Evolutionary conservation across 2,113 vertebrate genomes (phyloP).

Genomic region (Prionailurus bengalensis): DNA sequence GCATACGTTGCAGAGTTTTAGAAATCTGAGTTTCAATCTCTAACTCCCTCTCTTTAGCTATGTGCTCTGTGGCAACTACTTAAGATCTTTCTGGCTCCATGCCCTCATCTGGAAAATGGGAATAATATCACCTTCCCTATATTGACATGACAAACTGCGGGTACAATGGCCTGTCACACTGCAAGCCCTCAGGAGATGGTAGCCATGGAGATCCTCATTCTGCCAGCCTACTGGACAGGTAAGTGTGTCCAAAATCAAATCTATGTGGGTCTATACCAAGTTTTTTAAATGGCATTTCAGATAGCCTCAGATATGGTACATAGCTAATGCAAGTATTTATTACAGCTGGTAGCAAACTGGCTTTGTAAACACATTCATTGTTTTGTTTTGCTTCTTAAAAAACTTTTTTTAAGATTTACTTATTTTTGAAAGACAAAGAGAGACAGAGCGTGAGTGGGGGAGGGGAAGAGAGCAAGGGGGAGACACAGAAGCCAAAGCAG

Average conservation of each 20-base stretch:
- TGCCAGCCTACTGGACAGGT: not conserved
- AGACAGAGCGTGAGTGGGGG: too few relatives aligned
- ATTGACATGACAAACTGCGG: not conserved
- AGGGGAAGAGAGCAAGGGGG: too few relatives aligned
- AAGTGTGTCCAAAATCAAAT: not conserved
- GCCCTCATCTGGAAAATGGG: not conserved
- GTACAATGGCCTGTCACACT: not conserved
- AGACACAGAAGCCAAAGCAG: too few relatives aligned
- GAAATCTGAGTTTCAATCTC: not conserved
- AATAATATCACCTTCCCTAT: not conserved
- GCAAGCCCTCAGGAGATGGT: not conserved
- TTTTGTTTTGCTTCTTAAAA: not conserved
- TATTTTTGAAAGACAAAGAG: too few relatives aligned
- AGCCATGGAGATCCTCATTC: not conserved
- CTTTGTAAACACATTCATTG: conserved; percentile 30
- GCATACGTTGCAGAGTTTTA: not conserved
- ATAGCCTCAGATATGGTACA: not conserved
- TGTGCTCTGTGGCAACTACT: not conserved
- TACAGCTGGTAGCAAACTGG: not conserved
- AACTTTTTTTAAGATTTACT: too few relatives aligned
- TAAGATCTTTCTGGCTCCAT: not conserved
- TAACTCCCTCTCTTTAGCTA: not conserved
- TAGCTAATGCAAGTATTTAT: not conserved
- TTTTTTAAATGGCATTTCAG: not conserved
- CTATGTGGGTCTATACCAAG: not conserved